Percentiles rank a stretch among this genome's conserved stretches.
Evolutionary conservation across 2,797 vertebrate genomes (phyloP).

Genomic region (Chelon labrosus): DNA sequence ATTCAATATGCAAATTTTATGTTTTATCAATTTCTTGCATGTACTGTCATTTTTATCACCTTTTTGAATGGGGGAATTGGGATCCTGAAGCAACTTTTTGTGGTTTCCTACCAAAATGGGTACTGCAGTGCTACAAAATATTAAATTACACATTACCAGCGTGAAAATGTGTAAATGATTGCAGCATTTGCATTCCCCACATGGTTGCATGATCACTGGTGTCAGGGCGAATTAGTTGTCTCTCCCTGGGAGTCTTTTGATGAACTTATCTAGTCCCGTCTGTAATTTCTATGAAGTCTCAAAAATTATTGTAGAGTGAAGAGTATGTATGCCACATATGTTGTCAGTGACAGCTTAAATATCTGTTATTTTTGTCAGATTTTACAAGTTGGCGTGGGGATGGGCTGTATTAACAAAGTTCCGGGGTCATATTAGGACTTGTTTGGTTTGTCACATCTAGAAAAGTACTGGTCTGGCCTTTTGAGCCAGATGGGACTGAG

Average conservation of each 20-base stretch:
- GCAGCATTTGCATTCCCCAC: slow-evolving; percentile 73
- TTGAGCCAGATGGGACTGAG: slow-evolving; percentile 77
- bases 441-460: slow-evolving; percentile 49
- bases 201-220: slow-evolving; percentile 74
- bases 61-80: slow-evolving; percentile 89
- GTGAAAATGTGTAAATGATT: slow-evolving; percentile 70
- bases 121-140: slow-evolving; percentile 90
- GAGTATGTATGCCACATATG: slow-evolving; percentile 4
- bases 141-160: slow-evolving; percentile 63
- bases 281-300: slow-evolving; percentile 30
- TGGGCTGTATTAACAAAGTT: slow-evolving; percentile 16
- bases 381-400: not conserved
- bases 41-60: slow-evolving; percentile 83
- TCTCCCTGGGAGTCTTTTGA: slow-evolving; percentile 50
- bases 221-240: slow-evolving; percentile 62
- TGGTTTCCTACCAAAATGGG: slow-evolving; percentile 97
- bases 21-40: slow-evolving; percentile 83
- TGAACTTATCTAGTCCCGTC: slow-evolving; percentile 47
- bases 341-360: slow-evolving; percentile 6
- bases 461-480: slow-evolving; percentile 62
- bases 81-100: slow-evolving; percentile 97
- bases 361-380: slow-evolving; percentile 17
- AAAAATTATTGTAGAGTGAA: slow-evolving; percentile 16
- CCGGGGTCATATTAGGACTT: slow-evolving; percentile 55
- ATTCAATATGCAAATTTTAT: slow-evolving; percentile 81